Base-by-base conservation (phyloP, 2,113 vertebrate genomes). In the Sarotherodon lohbergeri region DNA sequence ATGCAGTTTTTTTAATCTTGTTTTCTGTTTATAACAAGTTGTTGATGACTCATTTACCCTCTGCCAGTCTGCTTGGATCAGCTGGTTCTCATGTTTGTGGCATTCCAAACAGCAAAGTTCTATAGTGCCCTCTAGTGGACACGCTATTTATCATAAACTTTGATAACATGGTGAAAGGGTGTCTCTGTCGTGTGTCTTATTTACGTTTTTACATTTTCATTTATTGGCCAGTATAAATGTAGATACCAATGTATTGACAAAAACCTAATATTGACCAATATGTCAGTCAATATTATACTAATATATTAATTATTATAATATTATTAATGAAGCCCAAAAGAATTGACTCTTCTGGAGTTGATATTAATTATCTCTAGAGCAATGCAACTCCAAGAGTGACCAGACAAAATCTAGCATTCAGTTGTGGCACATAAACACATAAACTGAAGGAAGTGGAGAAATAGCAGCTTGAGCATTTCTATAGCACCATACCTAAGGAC, bases 211-310 rank as follows among this genome's bases (percentile, higher is more conserved):
- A 59, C 7, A 0, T 59, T 59, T 32, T 17, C 27, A 32, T 59
- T 59, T 32, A 32, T 8, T 5, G 56, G 13, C 0, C 1, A 59
- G 3, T 59, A 29, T 29, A 59, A 59, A 59, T 59, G 56, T 14
- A 29, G 13, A 59, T 59, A 59, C 56, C 56, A 29, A 9, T 5
- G 56, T 59, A 59, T 16, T 59, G 27, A 16, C 27, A 59, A 59
- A 59, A 16, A 32, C 7, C 56, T 16, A 59, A 59, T 59, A 59
- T 59, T 59, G 13, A 59, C 27, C 56, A 5, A 3, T 32, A 59
- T 59, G 27, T 0, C 56, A 29, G 27, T 16, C 27, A 59, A 59
- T 59, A 59, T 59, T 0, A 0, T 59, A 59, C 24, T 29, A 29
- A 29, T 29, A 9, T 59, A 16, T 59, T 29, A 59, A 59, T 29